Conservation (phyloP, 2,888 invertebrate genomes). For the Andrena camellia region DNA sequence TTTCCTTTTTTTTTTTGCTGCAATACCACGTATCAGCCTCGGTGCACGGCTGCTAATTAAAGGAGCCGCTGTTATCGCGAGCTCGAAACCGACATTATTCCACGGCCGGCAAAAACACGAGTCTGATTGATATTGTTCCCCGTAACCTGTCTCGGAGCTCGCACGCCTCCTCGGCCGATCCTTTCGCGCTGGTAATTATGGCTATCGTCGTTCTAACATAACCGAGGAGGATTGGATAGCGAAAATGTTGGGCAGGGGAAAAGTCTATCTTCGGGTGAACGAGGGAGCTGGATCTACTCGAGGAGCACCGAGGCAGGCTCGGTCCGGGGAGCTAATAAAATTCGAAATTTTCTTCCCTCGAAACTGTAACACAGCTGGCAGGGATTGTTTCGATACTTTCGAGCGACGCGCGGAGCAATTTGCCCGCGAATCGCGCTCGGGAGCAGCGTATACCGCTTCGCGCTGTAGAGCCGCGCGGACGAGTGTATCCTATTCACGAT, state of each 20-base stretch:
- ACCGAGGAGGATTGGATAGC: too few species aligned
- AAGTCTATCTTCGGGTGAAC: too few species aligned
- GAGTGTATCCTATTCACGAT: constrained; percentile 16
- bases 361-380: too few species aligned
- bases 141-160: not conserved
- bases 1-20: constrained; percentile 23
- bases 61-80: constrained; percentile 37
- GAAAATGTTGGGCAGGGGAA: too few species aligned
- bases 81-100: not conserved
- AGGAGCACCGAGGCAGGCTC: too few species aligned
- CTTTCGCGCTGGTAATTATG: not conserved
- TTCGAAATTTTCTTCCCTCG: too few species aligned
- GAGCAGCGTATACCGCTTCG: not conserved
- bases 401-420: too few species aligned
- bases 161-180: not conserved
- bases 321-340: too few species aligned
- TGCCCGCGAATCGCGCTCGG: too few species aligned
- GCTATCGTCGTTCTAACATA: not conserved
- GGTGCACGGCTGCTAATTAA: constrained; percentile 43
- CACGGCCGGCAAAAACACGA: not conserved
- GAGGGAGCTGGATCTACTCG: too few species aligned
- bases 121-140: constrained; percentile 18
- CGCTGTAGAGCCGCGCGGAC: not conserved
- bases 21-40: constrained; percentile 22
- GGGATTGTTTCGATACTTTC: too few species aligned